Evolutionary conservation across 2,113 vertebrate genomes (phyloP).

Genomic region (Seriola rivoliana): DNA sequence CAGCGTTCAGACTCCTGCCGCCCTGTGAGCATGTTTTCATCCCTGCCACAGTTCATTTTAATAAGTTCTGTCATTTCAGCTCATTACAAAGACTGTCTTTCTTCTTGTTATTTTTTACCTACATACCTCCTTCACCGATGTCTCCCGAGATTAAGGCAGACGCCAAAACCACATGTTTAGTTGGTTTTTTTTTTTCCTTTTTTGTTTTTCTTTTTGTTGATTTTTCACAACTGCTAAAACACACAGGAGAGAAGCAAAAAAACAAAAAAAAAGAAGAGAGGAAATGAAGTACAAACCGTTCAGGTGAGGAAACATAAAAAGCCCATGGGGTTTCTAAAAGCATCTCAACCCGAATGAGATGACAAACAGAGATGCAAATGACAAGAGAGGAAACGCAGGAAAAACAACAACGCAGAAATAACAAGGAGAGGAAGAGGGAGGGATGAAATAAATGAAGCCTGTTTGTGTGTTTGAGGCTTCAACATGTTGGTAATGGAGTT

Average conservation of each 20-base stretch:
- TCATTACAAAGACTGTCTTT: conserved; percentile 3
- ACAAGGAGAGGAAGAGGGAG: background rate
- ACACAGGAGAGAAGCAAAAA: background rate
- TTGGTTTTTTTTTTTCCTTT: background rate
- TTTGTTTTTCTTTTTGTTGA: background rate
- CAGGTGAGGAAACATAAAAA: conserved; percentile 31
- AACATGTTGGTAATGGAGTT: background rate
- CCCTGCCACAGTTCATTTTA: background rate
- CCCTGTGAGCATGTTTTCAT: background rate
- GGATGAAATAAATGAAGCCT: background rate
- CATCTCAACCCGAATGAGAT: conserved; percentile 3
- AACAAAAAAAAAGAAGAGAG: background rate
- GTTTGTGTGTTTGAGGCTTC: background rate
- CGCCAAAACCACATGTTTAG: background rate
- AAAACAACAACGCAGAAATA: conserved; percentile 10
- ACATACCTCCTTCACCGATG: background rate
- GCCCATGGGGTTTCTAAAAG: conserved; percentile 37
- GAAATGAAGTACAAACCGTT: conserved; percentile 37
- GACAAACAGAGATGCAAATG: conserved; percentile 35
- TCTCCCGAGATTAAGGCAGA: conserved; percentile 29
- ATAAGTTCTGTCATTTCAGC: background rate
- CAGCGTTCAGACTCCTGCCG: background rate
- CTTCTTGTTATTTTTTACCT: background rate
- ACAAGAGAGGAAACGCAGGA: background rate
- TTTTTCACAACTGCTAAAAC: conserved; percentile 20